Base-by-base conservation (phyloP, 2,113 vertebrate species). In the Rattus rattus region DNA sequence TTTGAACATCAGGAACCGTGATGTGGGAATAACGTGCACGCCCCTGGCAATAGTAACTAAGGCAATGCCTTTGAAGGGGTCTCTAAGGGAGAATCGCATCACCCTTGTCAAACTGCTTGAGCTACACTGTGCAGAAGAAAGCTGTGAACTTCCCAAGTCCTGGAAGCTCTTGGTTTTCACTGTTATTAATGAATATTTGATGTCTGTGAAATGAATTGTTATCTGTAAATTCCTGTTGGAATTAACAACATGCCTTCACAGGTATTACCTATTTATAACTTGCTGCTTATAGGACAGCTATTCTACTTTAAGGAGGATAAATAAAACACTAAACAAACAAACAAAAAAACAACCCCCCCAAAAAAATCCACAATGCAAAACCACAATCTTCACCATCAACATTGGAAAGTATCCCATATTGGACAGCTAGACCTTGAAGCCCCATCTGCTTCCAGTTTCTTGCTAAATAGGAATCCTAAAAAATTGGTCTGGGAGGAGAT, bases 401-500 rank as follows among this genome's bases (percentile, higher is more conserved):
- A 39, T n/a, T 43, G 75, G 80, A 92, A 52, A 30, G 26, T 47
- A 72, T 49, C 49, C 49, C 24, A 75, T 75, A 70, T 1, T 26
- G 1, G 10, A 43, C n/a, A 59, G 33, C 5, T 83, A 84, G 75
- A 43, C 36, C 17, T 52, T 33, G 47, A 77, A 54, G 16, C 67
- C 80, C 67, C 7, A 56, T 67, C 28, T 90, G 56, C 69, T 96
- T 85, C 43, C 13, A 54, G 59, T 19, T 49, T 70, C 67, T 88
- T 85, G 73, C n/a, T 67, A 76, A 79, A 67, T 24, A 94, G 86
- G 75, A 94, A 95, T 83, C 85, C 54, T 70, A 59, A 79, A 96
- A 91, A 93, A 52, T 84, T 79, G 56, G 67, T 95, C 83, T 94
- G 67, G 49, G 89, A 94, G 87, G 77, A 88, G 85, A 80, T 54